Conservation (phyloP, 1,140 invertebrate genomes). For the Anadara kagoshimensis region DNA sequence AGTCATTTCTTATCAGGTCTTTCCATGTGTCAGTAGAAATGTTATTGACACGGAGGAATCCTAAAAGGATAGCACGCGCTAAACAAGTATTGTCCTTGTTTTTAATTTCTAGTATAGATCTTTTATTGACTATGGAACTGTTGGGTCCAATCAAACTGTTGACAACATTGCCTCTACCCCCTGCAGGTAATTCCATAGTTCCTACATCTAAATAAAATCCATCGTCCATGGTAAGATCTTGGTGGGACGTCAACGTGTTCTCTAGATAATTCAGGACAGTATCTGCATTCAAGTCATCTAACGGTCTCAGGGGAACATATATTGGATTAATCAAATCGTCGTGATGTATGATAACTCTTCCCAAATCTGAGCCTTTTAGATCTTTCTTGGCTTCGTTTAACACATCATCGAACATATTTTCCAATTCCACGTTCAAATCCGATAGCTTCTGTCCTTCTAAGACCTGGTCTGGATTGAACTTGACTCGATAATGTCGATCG, state of each 20-base stretch:
- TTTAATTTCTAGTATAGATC: neutral
- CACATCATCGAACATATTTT: slow-evolving; percentile 29
- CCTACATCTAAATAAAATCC: slow-evolving; percentile 3
- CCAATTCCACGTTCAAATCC: slow-evolving; percentile 9
- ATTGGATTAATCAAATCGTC: slow-evolving; percentile 11
- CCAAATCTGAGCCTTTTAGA: slow-evolving; percentile 9
- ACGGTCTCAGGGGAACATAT: slow-evolving; percentile 11
- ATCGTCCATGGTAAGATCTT: slow-evolving; percentile 18
- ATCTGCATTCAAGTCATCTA: slow-evolving; percentile 22
- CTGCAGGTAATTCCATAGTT: slow-evolving; percentile 20
- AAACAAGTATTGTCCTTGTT: slow-evolving; percentile 28
- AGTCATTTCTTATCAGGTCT: slow-evolving; percentile 4
- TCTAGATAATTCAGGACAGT: slow-evolving; percentile 9
- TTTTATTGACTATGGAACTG: slow-evolving; percentile 15
- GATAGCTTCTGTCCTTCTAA: slow-evolving; percentile 4
- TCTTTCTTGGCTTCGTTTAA: slow-evolving; percentile 15
- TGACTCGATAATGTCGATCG: no score
- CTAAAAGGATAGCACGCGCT: neutral
- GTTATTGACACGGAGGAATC: slow-evolving; percentile 2
- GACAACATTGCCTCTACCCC: slow-evolving; percentile 1
- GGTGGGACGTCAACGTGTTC: slow-evolving; percentile 18
- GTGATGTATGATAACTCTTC: slow-evolving; percentile 18
- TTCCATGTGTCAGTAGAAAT: neutral
- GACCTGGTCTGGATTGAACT: no score
- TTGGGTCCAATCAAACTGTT: slow-evolving; percentile 1